These are phyloP conservation scores for Chymomyza fuscimana DNA, from an alignment of 2,888 invertebrate species.

Conservation along the genomic window DNA sequence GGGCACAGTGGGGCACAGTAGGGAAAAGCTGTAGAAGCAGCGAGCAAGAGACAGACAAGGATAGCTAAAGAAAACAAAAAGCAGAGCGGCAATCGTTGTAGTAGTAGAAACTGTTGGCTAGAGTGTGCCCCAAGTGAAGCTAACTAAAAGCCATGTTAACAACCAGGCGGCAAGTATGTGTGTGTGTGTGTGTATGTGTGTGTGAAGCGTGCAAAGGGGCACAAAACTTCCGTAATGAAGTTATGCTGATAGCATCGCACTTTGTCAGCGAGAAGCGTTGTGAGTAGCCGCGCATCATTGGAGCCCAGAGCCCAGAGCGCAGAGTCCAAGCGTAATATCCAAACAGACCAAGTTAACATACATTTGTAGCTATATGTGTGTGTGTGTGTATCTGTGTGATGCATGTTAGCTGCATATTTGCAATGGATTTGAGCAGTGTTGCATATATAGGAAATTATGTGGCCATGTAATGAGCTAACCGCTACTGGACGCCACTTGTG, in stretches of 20 bases:
- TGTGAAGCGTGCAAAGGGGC: constrained; percentile 31
- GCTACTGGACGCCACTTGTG: not conserved
- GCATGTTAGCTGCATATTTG: constrained; percentile 21
- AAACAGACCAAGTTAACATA: not conserved
- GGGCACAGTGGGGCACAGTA: not conserved
- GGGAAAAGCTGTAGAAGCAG: not conserved
- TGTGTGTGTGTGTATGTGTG: not conserved
- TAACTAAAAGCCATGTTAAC: constrained; percentile 65
- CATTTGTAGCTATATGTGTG: not conserved
- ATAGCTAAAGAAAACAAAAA: constrained; percentile 39
- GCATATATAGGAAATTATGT: constrained; percentile 30
- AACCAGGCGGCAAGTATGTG: constrained; percentile 23
- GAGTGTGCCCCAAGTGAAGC: constrained; percentile 48
- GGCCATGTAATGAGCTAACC: constrained; percentile 20
- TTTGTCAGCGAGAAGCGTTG: constrained; percentile 50
- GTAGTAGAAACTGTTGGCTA: not conserved
- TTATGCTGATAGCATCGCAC: constrained; percentile 71
- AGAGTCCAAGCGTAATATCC: not conserved
- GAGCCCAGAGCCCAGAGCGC: not conserved
- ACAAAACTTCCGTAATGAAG: constrained; percentile 75
- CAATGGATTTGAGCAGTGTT: constrained; percentile 4
- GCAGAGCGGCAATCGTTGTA: constrained; percentile 7
- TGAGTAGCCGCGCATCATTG: constrained; percentile 11
- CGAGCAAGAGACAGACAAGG: constrained; percentile 4
- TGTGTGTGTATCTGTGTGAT: constrained; percentile 14